These are phyloP conservation scores for Triplophysa bombifrons DNA, from an alignment of 2,797 vertebrate species.

Conservation along the genomic window DNA sequence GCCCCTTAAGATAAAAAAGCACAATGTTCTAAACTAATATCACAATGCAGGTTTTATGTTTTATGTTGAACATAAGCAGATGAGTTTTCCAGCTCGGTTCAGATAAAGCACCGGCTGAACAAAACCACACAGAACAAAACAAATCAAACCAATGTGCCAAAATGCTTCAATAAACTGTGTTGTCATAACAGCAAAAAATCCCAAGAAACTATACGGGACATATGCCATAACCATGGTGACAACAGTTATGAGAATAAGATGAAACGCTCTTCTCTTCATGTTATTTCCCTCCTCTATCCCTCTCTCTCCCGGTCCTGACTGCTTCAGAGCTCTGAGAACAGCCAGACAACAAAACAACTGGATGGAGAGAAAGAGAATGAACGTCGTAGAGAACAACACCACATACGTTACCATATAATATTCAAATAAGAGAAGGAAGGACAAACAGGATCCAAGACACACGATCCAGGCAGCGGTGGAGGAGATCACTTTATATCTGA, in stretches of 20 bases:
- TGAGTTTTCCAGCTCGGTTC: neutral
- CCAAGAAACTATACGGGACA: neutral
- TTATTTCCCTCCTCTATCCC: neutral
- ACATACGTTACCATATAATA: neutral
- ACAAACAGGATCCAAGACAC: neutral
- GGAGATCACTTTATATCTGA: neutral
- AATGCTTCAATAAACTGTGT: too few relatives aligned
- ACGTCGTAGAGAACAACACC: neutral
- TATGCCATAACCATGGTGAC: neutral
- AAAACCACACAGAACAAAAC: neutral
- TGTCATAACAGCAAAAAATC: neutral
- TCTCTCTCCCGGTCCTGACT: neutral
- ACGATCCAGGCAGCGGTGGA: neutral
- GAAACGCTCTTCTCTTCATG: neutral
- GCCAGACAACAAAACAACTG: neutral
- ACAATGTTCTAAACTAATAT: too few relatives aligned
- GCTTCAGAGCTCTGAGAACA: neutral
- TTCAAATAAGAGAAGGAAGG: neutral
- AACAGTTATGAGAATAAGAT: neutral
- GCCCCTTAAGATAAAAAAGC: too few relatives aligned
- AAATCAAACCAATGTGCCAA: neutral
- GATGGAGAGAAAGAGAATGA: neutral
- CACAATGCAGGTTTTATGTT: too few relatives aligned
- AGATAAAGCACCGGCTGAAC: constrained; percentile 22
- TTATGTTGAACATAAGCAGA: too few relatives aligned